Conservation (phyloP, 1,140 invertebrate genomes). For the Lordiphosa clarofinis region DNA sequence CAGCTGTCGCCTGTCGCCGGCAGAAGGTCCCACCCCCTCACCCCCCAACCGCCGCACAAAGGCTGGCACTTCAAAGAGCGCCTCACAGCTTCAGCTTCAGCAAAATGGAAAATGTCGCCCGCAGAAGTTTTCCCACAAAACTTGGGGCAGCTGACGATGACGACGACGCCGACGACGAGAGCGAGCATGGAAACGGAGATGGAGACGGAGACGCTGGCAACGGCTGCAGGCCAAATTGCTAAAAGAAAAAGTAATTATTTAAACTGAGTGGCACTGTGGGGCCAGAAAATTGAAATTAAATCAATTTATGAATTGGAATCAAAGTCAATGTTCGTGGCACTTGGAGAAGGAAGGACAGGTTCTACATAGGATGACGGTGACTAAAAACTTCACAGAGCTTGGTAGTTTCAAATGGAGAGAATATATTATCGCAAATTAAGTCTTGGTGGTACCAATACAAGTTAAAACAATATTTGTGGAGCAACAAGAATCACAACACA, state of each 20-base stretch:
- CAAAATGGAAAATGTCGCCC: constrained; percentile 76
- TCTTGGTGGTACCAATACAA: too few relatives aligned
- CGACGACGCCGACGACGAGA: background rate
- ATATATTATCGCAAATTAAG: too few relatives aligned
- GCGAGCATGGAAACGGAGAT: background rate
- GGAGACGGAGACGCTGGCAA: constrained; percentile 18
- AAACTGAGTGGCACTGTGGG: constrained; percentile 29
- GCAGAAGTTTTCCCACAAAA: constrained; percentile 73
- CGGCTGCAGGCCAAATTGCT: constrained; percentile 69
- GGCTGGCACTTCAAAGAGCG: constrained; percentile 66
- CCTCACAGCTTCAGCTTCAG: constrained; percentile 57
- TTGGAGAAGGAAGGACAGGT: too few relatives aligned
- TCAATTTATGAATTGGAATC: background rate
- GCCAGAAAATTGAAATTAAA: constrained; percentile 8
- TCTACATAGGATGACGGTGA: too few relatives aligned
- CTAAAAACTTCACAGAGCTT: too few relatives aligned
- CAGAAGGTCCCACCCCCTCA: constrained; percentile 39
- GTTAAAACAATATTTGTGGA: too few relatives aligned
- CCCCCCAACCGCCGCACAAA: constrained; percentile 5
- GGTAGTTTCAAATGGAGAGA: too few relatives aligned
- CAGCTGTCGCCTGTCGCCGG: constrained; percentile 70
- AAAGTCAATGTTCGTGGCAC: background rate
- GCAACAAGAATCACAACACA: too few relatives aligned
- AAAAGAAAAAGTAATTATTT: constrained; percentile 77
- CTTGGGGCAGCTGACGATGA: constrained; percentile 38